A percentile compares a stretch with the other conserved stretches of the same genome.
Evolutionary conservation across 2,888 invertebrate genomes (phyloP).

Genomic region (Leucania comma): DNA sequence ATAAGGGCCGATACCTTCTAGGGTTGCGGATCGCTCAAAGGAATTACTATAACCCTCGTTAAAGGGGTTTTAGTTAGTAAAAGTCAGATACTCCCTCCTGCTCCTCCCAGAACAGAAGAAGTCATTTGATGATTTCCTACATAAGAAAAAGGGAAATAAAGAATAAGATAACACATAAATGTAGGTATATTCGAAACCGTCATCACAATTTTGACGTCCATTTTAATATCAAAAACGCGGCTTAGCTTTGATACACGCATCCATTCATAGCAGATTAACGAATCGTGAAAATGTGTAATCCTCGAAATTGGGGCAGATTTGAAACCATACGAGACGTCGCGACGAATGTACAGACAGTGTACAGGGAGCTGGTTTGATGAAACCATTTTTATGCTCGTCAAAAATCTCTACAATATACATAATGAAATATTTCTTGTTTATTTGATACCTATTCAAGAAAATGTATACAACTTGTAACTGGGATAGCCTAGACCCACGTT

Average conservation of each 20-base stretch:
- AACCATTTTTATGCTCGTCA: not conserved
- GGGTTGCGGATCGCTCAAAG: too few species aligned
- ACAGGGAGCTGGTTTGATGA: slow-evolving; percentile 19
- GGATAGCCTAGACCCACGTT: too few species aligned
- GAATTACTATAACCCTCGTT: too few species aligned
- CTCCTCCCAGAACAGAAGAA: too few species aligned
- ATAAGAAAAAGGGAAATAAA: too few species aligned
- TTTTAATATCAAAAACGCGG: slow-evolving; percentile 29
- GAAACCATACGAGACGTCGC: slow-evolving; percentile 43
- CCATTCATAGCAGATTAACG: slow-evolving; percentile 46
- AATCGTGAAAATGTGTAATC: slow-evolving; percentile 61
- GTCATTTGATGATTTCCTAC: too few species aligned
- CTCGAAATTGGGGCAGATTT: slow-evolving; percentile 44
- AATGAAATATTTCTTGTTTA: not conserved
- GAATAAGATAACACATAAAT: not conserved
- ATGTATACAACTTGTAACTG: too few species aligned
- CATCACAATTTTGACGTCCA: not conserved
- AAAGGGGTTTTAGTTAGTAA: too few species aligned
- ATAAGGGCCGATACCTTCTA: too few species aligned
- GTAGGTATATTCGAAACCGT: not conserved
- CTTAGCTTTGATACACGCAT: not conserved
- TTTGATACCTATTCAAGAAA: too few species aligned
- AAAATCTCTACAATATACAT: too few species aligned
- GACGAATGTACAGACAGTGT: not conserved
- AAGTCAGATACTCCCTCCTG: too few species aligned